Base-by-base conservation (phyloP, 2,113 vertebrate species). In the Leucosticte australis region DNA sequence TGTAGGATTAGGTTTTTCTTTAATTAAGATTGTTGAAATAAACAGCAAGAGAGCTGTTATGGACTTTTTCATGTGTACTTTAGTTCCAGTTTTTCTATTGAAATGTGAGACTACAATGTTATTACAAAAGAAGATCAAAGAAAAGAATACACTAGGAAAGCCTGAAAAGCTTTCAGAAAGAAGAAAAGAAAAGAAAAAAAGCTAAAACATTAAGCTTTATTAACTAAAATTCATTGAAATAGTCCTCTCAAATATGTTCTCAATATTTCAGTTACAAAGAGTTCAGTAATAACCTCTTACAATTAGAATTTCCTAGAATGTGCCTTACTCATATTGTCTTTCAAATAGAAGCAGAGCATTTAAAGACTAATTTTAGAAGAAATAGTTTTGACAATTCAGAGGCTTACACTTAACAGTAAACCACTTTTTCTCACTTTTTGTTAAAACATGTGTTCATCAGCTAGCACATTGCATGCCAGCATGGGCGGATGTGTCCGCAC, bases 1-100 rank as follows among this genome's bases (percentile, higher is more conserved):
- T 94, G 92, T 92, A 96, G 92, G 87, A 92, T 97, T 95, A 92
- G 81, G 44, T 90, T 96, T 96, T 94, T 87, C 95, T 97, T 95
- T 98, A 94, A 95, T 97, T 96, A 96, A 86, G 83, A 94, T 83
- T 91, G 77, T 96, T 90, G 75, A 97, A 98, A 94, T 97, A 95
- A 97, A 95, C 86, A 89, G 86, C 50, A 60, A 84, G 92, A 93
- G 92, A 94, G 84, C 65, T 89, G 89, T 85, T 79, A 62, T 39
- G 77, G 93, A 90, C 88, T 93, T 96, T 96, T 97, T 95, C 57
- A 95, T 96, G 95, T 95, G 74, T 62, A 92, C 73, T 97, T 96
- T 97, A 91, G 95, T 96, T 97, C 83, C 92, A 97, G 79, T 97
- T 95, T 96, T 94, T 91, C 94, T 91, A 91, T 30, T 97, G 95